Evolutionary conservation across 2,888 invertebrate species (phyloP).

Genomic region (Apodemia zela): DNA sequence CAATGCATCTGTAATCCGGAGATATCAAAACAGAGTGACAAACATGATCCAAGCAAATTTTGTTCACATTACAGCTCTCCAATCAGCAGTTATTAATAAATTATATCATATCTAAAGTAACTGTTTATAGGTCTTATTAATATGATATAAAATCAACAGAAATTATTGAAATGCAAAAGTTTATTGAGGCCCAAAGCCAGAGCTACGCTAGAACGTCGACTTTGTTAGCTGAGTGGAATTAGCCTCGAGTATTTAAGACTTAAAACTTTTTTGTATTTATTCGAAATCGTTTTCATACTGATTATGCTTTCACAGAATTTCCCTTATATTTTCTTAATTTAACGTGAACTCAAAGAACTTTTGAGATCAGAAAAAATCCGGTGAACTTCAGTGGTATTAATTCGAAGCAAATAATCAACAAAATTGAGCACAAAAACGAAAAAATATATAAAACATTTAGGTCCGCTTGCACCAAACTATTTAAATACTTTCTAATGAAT

Average conservation of each 20-base stretch:
- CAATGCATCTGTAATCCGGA: too few species aligned
- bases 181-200: background rate
- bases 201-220: background rate
- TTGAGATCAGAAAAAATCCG: background rate
- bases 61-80: too few species aligned
- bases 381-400: background rate
- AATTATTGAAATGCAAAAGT: constrained; percentile 6
- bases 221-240: background rate
- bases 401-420: background rate
- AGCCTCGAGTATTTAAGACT: constrained; percentile 4
- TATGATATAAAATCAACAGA: too few species aligned
- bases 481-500: too few species aligned
- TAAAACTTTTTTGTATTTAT: constrained; percentile 2
- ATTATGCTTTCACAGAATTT: constrained; percentile 8
- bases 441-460: too few species aligned
- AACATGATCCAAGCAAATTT: too few species aligned
- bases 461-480: too few species aligned
- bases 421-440: background rate
- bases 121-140: too few species aligned
- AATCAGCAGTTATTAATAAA: too few species aligned
- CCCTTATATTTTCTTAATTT: constrained; percentile 5
- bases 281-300: constrained; percentile 7
- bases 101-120: too few species aligned
- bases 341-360: background rate
- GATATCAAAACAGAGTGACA: too few species aligned